Percentiles rank a stretch among this genome's conserved stretches.
Evolutionary conservation across 30 jellyfish, hydroid and myxozoan genomes (phyloP).

Genomic region (Hydractinia echinata): DNA sequence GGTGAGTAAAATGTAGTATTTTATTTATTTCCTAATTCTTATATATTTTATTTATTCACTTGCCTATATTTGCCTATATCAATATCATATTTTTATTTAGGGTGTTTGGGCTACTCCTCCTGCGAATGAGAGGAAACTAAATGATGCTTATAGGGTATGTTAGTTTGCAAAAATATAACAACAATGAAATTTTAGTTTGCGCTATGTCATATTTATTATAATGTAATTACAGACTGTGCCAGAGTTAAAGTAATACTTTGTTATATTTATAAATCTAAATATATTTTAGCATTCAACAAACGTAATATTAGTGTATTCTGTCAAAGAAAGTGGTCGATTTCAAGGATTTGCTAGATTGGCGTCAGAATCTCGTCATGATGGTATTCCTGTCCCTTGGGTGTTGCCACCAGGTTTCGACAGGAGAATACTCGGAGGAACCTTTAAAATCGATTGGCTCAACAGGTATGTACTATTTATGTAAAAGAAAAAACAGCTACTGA

Average conservation of each 20-base stretch:
- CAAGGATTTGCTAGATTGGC: conserved; percentile 95
- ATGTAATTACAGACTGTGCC: too few species aligned
- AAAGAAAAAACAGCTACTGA: not conserved
- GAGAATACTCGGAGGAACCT: conserved; percentile 85
- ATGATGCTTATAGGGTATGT: conserved; percentile 93
- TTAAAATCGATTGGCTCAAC: conserved; percentile 95
- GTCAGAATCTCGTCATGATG: conserved; percentile 77
- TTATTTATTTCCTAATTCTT: not conserved
- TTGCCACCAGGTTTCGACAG: conserved; percentile 97
- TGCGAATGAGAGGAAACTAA: conserved; percentile 91
- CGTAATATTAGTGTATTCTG: conserved; percentile 89
- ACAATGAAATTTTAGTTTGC: too few species aligned
- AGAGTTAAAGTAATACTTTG: too few species aligned
- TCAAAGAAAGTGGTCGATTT: conserved; percentile 97
- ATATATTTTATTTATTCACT: too few species aligned
- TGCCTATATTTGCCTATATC: too few species aligned
- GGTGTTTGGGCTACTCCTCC: conserved; percentile 99
- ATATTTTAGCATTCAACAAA: conserved; percentile 77
- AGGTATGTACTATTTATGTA: conserved; percentile 38
- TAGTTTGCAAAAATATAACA: not conserved
- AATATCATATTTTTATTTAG: conserved; percentile 31
- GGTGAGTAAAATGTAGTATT: conserved; percentile 32
- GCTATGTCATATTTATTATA: too few species aligned
- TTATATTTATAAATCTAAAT: not conserved
- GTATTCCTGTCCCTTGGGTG: conserved; percentile 88